Percentiles rank a stretch among this genome's conserved stretches.
Evolutionary conservation across 2,797 vertebrate genomes (phyloP).

Genomic region (Xenopus petersii): DNA sequence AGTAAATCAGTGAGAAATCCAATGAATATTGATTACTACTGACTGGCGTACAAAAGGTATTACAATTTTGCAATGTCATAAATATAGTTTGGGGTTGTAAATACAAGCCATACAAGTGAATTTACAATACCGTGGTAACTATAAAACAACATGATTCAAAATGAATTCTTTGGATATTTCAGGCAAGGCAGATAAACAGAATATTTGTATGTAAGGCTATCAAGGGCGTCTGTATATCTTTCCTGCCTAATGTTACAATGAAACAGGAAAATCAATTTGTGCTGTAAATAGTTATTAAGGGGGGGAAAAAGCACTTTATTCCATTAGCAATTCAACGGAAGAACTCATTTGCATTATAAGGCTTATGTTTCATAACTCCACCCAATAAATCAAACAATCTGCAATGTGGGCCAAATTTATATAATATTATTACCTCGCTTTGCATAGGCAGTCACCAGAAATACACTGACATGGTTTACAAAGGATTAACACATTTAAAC

Average conservation of each 20-base stretch:
- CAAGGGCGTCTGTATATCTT: conserved; percentile 42
- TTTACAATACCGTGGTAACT: conserved; percentile 49
- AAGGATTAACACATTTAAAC: conserved; percentile 19
- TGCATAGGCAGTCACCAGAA: conserved; percentile 26
- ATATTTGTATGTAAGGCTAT: conserved; percentile 45
- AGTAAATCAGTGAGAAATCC: conserved; percentile 60
- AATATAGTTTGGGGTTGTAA: conserved; percentile 49
- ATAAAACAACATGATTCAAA: conserved; percentile 45
- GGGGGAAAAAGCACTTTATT: conserved; percentile 56
- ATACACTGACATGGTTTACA: conserved; percentile 29
- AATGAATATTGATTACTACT: conserved; percentile 63
- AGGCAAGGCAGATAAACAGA: conserved; percentile 53
- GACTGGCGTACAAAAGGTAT: conserved; percentile 48
- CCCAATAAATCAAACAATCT: conserved; percentile 46
- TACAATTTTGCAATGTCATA: conserved; percentile 49
- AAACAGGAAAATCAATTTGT: conserved; percentile 57
- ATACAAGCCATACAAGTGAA: conserved; percentile 42
- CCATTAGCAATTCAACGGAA: conserved; percentile 56
- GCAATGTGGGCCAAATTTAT: conserved; percentile 42
- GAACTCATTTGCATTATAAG: conserved; percentile 55
- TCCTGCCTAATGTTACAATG: conserved; percentile 57
- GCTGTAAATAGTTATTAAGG: conserved; percentile 61
- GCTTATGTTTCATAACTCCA: conserved; percentile 52
- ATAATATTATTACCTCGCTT: conserved; percentile 43
- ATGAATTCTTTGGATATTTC: conserved; percentile 48